Evolutionary conservation across 2,797 vertebrate genomes (phyloP).

Genomic region (Brachyrhaphis roseni): DNA sequence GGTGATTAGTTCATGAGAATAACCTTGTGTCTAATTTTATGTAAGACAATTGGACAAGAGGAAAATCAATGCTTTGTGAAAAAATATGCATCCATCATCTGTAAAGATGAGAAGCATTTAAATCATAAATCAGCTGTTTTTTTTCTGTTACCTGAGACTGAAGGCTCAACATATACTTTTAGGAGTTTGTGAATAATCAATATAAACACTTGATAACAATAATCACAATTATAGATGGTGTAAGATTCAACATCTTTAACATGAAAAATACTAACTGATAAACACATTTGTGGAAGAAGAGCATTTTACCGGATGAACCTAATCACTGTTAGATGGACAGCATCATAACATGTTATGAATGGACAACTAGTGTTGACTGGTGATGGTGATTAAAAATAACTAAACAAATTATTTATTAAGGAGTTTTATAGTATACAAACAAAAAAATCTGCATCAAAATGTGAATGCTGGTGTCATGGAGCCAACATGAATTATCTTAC

Average conservation of each 20-base stretch:
- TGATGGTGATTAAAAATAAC: background rate
- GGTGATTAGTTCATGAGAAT: background rate
- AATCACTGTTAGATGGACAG: too few relatives aligned
- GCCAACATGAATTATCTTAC: constrained; percentile 68
- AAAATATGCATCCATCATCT: background rate
- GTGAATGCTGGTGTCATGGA: background rate
- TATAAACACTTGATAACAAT: background rate
- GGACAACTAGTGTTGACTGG: too few relatives aligned
- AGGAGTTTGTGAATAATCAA: background rate
- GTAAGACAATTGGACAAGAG: background rate
- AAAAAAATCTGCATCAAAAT: background rate
- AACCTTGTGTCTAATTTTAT: background rate
- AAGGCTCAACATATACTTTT: background rate
- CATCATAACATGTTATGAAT: too few relatives aligned
- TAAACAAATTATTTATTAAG: background rate
- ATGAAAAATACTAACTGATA: background rate
- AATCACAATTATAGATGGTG: too few relatives aligned
- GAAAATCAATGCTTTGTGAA: background rate
- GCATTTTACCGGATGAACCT: background rate
- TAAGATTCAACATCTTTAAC: too few relatives aligned
- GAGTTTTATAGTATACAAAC: background rate
- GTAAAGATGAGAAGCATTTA: background rate
- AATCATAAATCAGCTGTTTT: background rate
- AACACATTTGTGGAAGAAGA: background rate
- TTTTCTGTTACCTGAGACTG: background rate